These are phyloP conservation scores for Lasiurus cinereus DNA, from an alignment of 2,113 vertebrate species.

Conservation along the genomic window DNA sequence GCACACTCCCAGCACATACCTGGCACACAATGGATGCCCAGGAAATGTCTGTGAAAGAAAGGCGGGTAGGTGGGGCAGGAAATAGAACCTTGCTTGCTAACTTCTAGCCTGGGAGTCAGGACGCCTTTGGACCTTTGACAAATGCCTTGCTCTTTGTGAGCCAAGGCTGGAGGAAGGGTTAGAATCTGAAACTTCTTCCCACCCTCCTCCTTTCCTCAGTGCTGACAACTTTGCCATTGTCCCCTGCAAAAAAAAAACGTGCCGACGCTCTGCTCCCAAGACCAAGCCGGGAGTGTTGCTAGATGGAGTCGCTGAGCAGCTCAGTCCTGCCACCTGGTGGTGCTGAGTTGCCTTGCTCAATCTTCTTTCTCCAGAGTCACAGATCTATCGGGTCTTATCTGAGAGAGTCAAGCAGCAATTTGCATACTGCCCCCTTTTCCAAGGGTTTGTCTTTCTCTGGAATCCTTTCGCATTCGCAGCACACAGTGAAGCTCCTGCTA, in stretches of 20 bases:
- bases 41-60: constrained; percentile 16
- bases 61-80: neutral
- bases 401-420: neutral
- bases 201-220: neutral
- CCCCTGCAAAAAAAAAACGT: neutral
- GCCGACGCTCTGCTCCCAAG: rapidly evolving
- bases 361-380: neutral
- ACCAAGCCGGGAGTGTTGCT: rapidly evolving
- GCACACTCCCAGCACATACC: neutral
- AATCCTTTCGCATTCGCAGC: neutral
- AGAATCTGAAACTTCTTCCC: neutral
- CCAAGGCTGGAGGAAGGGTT: neutral
- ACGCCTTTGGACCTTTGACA: neutral
- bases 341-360: neutral
- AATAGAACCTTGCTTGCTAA: neutral
- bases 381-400: neutral
- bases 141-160: constrained; percentile 7
- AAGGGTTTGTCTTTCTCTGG: neutral
- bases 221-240: neutral
- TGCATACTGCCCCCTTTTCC: neutral
- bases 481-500: neutral
- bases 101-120: neutral
- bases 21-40: neutral
- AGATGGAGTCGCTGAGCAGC: neutral
- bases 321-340: constrained; percentile 76